Evolutionary conservation across 2,797 vertebrate species (phyloP), one percentile per base, ranked within the genome.

Genomic region (Gallinago nigripennis): DNA sequence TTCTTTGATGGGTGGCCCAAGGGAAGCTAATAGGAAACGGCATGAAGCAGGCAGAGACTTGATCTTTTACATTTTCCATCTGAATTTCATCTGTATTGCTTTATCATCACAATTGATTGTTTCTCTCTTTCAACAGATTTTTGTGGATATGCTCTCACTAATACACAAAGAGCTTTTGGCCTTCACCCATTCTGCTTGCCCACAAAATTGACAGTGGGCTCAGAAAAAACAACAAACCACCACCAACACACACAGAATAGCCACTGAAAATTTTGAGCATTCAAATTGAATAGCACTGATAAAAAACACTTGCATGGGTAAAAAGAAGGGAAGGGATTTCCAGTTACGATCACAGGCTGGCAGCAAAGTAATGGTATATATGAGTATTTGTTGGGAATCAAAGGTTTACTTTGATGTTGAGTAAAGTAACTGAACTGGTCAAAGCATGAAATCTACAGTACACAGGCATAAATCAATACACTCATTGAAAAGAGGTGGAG

Each of bases 21-120:
- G 48, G 39, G 23, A 80, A 92, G 17, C 39, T 95, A 48, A 72
- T 94, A 64, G 50, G 92, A 94, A 95, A 95, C 5, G 64, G 24
- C 50, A 76, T 4, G 17, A 86, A 86, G 45, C 92, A 94, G 19
- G 82, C 54, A 77, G 39, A 58, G 82, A 90, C 86, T 87, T 92
- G 88, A 87, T 83, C 60, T 83, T 92, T 68, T 41, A 63, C 10
- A 11, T 35, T 70, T 69, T 79, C 27, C 65, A 79, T 25, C 69
- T 69, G 45, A 92, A 82, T 90, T 89, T 68, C 31, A 69, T 45
- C 69, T 76, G 8, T 45, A 72, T 39, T 80, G 54, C 54, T 86
- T 89, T 80, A 86, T 83, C 48, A 60, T 72, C 1, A 1, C 16
- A 41, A 75, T n/a, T 39, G 45, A 53, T 43, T 81, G 16, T 84